These are phyloP conservation scores for Sinella curviseta DNA, from an alignment of 1,140 invertebrate genomes.

Conservation along the genomic window DNA sequence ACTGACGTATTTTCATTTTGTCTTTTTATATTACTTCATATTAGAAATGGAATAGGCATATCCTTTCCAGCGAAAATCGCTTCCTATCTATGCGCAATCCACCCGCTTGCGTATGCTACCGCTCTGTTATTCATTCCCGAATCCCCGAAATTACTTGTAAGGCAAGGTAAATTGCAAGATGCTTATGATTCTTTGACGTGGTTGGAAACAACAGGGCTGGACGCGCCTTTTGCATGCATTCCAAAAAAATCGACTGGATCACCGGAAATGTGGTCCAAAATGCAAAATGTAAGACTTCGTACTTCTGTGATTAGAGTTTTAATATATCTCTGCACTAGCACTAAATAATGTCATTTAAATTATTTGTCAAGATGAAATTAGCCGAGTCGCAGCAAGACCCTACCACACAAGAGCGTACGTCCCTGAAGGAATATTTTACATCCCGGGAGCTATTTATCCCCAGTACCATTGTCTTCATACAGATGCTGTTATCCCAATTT, in stretches of 20 bases:
- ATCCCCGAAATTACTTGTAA: constrained; percentile 29
- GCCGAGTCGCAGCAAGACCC: neutral
- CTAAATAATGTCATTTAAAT: too few species aligned
- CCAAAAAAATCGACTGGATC: neutral
- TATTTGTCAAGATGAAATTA: too few species aligned
- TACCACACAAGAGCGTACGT: neutral
- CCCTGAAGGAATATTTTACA: neutral
- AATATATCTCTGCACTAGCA: neutral
- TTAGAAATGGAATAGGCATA: neutral
- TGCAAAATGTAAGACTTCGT: neutral
- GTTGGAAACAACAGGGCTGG: neutral
- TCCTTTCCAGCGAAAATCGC: neutral
- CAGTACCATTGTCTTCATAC: constrained; percentile 69
- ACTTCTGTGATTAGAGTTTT: neutral
- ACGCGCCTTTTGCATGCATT: too few species aligned
- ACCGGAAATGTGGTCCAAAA: neutral
- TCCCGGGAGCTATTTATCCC: constrained; percentile 53
- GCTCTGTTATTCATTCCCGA: constrained; percentile 35
- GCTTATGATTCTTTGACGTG: neutral
- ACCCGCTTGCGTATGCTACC: neutral
- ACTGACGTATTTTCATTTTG: too few species aligned
- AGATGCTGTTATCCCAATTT: constrained; percentile 81
- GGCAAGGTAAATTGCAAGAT: constrained; percentile 5
- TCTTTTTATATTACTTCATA: too few species aligned
- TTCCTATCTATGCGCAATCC: neutral